phyloP scores from a whole-genome alignment of 2,113 vertebrate genomes.

The Acinonyx jubatus region DNA sequence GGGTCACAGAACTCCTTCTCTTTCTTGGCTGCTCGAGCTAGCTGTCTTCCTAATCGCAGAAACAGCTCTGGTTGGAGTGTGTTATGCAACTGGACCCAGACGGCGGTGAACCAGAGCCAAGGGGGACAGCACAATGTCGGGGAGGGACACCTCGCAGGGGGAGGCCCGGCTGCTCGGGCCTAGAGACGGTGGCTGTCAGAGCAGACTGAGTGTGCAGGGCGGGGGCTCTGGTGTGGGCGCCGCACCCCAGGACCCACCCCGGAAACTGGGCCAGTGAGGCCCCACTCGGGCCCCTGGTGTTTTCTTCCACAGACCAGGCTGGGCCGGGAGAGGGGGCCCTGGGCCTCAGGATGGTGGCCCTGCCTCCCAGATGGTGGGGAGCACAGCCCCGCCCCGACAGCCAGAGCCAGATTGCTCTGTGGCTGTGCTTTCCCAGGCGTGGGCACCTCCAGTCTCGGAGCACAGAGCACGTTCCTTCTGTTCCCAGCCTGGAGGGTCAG shows the following conservation, averaged over 20 bases:
- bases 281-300: too few species aligned
- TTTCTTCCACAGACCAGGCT: not conserved
- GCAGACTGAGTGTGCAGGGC: not conserved
- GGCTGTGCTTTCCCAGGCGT: not conserved
- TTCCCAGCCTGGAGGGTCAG: not conserved
- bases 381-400: not conserved
- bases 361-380: not conserved
- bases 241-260: not conserved
- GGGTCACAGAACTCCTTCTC: conserved; percentile 47
- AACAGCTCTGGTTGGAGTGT: conserved; percentile 60
- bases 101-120: conserved; percentile 49
- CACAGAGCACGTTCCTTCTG: conserved; percentile 62
- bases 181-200: not conserved
- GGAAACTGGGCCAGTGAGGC: not conserved
- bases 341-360: not conserved
- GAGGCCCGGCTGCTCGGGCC: conserved; percentile 56
- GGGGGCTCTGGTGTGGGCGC: not conserved
- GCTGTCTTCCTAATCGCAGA: conserved; percentile 77
- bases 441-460: conserved; percentile 31
- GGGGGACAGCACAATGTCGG: not conserved
- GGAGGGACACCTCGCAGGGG: not conserved
- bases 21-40: conserved; percentile 67
- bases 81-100: conserved; percentile 69
- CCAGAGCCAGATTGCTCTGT: not conserved
- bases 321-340: not conserved